A percentile compares a stretch with the other conserved stretches of the same genome.
Conservation (phyloP, 2,113 vertebrate species). For the Geococcyx californianus region DNA sequence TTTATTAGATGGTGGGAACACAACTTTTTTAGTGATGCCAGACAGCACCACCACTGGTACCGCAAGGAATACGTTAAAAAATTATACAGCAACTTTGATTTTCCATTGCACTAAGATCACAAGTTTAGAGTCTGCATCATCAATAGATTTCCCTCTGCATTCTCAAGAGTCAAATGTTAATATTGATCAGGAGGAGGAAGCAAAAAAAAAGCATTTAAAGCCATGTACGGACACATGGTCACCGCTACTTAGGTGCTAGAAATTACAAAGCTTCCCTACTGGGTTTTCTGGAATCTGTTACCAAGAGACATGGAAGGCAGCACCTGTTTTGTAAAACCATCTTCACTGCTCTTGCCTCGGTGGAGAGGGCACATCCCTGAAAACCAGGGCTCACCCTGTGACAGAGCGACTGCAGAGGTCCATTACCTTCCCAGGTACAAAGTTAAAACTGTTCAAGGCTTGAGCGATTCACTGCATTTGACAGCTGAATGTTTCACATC, state of each 20-base stretch:
- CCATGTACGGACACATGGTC: rapidly evolving
- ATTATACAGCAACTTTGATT: not conserved
- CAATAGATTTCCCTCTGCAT: not conserved
- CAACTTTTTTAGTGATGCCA: not conserved
- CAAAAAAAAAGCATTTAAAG: not conserved
- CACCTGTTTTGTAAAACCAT: not conserved
- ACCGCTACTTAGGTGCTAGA: not conserved
- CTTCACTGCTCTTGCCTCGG: rapidly evolving
- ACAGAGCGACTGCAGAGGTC: too few species aligned
- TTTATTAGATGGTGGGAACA: not conserved
- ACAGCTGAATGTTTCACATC: not conserved
- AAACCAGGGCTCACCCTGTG: rapidly evolving
- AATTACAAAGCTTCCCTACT: not conserved
- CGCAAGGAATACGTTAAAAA: not conserved
- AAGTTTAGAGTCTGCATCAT: not conserved
- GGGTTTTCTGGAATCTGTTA: not conserved
- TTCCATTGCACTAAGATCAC: not conserved
- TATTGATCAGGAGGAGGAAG: not conserved
- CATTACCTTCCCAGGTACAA: not conserved
- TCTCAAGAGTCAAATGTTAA: not conserved
- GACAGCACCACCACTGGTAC: not conserved
- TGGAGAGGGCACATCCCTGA: rapidly evolving
- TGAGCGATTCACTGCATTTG: rapidly evolving
- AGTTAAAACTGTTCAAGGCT: not conserved
- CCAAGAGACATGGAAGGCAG: not conserved